Conservation (phyloP, 2,797 vertebrate genomes). For the Phalloptychus januarius region DNA sequence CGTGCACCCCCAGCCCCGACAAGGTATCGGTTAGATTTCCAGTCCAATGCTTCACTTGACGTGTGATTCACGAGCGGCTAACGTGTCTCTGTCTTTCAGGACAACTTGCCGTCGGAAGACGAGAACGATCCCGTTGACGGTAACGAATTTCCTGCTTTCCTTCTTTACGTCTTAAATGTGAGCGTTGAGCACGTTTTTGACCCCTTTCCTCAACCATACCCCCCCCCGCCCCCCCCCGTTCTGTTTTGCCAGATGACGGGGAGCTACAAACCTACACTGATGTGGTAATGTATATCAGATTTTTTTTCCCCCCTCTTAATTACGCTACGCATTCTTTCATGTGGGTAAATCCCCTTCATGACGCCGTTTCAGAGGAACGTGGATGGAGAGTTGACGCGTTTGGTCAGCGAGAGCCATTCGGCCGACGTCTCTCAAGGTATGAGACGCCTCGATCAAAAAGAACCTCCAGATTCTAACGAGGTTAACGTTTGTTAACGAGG, state of each 20-base stretch:
- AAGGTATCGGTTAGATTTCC: constrained; percentile 14
- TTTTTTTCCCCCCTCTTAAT: not conserved
- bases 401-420: constrained; percentile 21
- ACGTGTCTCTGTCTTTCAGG: constrained; percentile 27
- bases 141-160: constrained; percentile 21
- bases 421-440: constrained; percentile 39
- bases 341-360: not conserved
- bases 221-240: too few species aligned
- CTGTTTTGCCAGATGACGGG: constrained; percentile 19
- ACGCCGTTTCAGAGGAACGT: constrained; percentile 27
- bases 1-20: not conserved
- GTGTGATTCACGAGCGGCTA: not conserved
- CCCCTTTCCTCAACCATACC: not conserved
- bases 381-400: constrained; percentile 41
- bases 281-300: constrained; percentile 26
- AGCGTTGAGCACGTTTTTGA: not conserved
- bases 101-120: not conserved
- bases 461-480: too few species aligned
- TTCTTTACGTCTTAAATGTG: not conserved
- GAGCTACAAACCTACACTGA: constrained; percentile 11
- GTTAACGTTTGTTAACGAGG: too few species aligned
- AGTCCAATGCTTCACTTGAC: not conserved
- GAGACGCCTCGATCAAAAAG: not conserved
- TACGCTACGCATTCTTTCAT: too few species aligned
- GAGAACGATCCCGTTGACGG: not conserved